phyloP scores from a whole-genome alignment of 2,113 vertebrate species.

The Cariama cristata region DNA sequence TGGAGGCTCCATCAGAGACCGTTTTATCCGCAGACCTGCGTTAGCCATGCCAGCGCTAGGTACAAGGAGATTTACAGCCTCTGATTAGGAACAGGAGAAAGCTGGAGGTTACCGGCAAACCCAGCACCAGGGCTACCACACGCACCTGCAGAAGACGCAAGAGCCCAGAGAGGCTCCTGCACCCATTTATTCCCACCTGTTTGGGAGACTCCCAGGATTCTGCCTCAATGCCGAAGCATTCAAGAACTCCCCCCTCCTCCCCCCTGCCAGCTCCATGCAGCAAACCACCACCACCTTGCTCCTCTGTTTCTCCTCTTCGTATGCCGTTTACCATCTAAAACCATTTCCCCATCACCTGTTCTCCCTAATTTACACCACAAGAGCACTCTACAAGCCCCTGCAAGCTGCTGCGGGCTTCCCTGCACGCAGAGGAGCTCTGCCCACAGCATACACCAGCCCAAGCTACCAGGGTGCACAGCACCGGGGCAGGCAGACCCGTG shows the following conservation, averaged over 20 bases:
- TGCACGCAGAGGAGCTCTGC: not conserved
- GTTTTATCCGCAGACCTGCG: constrained; percentile 26
- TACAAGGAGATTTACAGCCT: constrained; percentile 33
- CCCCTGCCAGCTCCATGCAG: not conserved
- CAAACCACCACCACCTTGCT: not conserved
- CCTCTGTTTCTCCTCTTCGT: not conserved
- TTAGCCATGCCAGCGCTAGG: constrained; percentile 32
- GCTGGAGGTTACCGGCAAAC: not conserved
- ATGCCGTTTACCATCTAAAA: not conserved
- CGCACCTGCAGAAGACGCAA: fast-evolving
- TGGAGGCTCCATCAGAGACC: constrained; percentile 5
- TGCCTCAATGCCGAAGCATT: not conserved
- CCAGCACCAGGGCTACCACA: not conserved
- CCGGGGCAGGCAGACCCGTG: not conserved
- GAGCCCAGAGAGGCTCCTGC: not conserved
- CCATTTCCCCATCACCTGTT: not conserved
- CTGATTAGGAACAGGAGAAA: constrained; percentile 47
- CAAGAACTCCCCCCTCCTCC: not conserved
- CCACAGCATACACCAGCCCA: not conserved
- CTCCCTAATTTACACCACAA: not conserved
- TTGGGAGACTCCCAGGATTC: not conserved
- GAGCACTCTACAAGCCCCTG: not conserved
- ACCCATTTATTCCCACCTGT: not conserved
- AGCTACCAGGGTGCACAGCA: not conserved
- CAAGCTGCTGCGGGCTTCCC: not conserved